These are phyloP conservation scores for Dyspetes luteomarginatus DNA, from an alignment of 2,888 invertebrate species.

Conservation along the genomic window DNA sequence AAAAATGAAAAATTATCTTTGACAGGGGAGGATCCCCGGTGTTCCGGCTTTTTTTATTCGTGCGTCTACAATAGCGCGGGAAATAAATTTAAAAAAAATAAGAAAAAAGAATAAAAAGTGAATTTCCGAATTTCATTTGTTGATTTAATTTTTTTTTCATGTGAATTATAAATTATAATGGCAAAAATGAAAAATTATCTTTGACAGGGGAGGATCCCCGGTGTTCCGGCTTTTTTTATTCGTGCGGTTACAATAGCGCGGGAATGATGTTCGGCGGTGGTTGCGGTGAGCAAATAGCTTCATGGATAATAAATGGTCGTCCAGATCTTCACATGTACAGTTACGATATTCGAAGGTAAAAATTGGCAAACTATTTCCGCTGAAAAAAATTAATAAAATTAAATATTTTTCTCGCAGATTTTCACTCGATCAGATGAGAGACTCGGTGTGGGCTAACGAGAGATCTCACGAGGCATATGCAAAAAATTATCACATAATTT, in stretches of 20 bases:
- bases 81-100: background rate
- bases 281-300: slow-evolving; percentile 92
- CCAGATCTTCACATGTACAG: slow-evolving; percentile 94
- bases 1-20: no score
- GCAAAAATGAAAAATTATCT: background rate
- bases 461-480: slow-evolving; percentile 96
- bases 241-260: slow-evolving; percentile 95
- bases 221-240: slow-evolving; percentile 90
- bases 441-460: slow-evolving; percentile 91
- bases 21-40: slow-evolving; percentile 83
- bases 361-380: slow-evolving; percentile 10
- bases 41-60: slow-evolving; percentile 91
- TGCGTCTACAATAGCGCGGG: slow-evolving; percentile 93
- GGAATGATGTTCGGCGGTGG: slow-evolving; percentile 97
- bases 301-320: slow-evolving; percentile 93
- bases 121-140: no score
- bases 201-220: slow-evolving; percentile 83
- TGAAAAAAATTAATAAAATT: background rate
- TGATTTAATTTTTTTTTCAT: no score
- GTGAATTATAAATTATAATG: no score
- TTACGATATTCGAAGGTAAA: slow-evolving; percentile 90
- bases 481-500: slow-evolving; percentile 92
- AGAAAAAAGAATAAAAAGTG: background rate
- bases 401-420: slow-evolving; percentile 85
- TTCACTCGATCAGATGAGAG: slow-evolving; percentile 88